These are phyloP conservation scores for Platynereis dumerilii DNA, from an alignment of 2,888 invertebrate genomes.

Conservation along the genomic window DNA sequence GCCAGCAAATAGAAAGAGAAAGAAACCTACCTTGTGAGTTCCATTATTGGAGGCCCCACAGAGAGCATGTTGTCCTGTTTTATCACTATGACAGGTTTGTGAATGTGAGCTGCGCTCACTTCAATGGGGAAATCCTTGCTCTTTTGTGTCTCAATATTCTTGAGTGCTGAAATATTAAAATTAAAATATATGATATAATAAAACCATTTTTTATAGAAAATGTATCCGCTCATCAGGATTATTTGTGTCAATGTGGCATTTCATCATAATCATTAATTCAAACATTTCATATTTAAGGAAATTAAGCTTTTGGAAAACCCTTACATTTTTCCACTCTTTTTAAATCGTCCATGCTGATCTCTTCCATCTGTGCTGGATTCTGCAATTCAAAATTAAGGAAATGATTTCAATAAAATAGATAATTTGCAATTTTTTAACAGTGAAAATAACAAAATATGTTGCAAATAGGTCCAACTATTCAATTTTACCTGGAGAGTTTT, in stretches of 20 bases:
- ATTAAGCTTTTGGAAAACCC: conserved; percentile 23
- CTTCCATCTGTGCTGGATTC: conserved; percentile 44
- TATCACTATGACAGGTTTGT: neutral
- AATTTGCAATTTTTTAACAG: conserved; percentile 37
- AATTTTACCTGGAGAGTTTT: conserved; percentile 45
- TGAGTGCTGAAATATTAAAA: conserved; percentile 37
- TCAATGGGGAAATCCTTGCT: conserved; percentile 50
- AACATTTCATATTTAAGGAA: no score
- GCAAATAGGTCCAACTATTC: no score
- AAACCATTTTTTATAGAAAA: no score
- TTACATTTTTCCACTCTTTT: conserved; percentile 50
- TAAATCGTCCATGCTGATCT: conserved; percentile 50
- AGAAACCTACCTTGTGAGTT: no score
- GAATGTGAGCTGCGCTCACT: conserved; percentile 26
- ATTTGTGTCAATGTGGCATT: no score
- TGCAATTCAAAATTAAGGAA: conserved; percentile 31
- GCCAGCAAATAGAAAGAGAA: no score
- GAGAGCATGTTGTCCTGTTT: no score
- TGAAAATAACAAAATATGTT: no score
- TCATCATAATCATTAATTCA: no score
- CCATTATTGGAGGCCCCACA: no score
- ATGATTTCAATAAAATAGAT: no score
- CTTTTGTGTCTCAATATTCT: conserved; percentile 41
- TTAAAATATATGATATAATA: neutral
- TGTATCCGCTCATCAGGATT: no score